phyloP scores from a whole-genome alignment of 2,113 vertebrate genomes.

The mouse (Mus musculus) region GRCm39 chr14:53757001-53757500 shows the following conservation, averaged over 20 bases:
- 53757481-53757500: too few relatives aligned
- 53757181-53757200: accelerated
- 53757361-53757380: background rate
- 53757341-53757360: background rate
- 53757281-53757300: background rate
- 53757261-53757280: background rate
- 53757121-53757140: background rate
- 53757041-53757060: slow-evolving; percentile 54
- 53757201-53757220: background rate
- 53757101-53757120: slow-evolving; percentile 31
- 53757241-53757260: background rate
- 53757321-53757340: background rate
- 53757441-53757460: too few relatives aligned
- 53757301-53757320: background rate
- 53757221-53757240: background rate
- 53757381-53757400: background rate
- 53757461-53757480: too few relatives aligned
- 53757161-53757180: background rate
- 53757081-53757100: slow-evolving; percentile 32
- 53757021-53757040: background rate
- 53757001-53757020: slow-evolving; percentile 34
- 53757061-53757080: background rate
- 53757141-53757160: background rate
- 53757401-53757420: too few relatives aligned
- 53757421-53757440: too few relatives aligned